Evolutionary conservation across 2,113 vertebrate species (phyloP), one percentile per base, ranked within the genome.

Genomic region (Corvus moneduloides): DNA sequence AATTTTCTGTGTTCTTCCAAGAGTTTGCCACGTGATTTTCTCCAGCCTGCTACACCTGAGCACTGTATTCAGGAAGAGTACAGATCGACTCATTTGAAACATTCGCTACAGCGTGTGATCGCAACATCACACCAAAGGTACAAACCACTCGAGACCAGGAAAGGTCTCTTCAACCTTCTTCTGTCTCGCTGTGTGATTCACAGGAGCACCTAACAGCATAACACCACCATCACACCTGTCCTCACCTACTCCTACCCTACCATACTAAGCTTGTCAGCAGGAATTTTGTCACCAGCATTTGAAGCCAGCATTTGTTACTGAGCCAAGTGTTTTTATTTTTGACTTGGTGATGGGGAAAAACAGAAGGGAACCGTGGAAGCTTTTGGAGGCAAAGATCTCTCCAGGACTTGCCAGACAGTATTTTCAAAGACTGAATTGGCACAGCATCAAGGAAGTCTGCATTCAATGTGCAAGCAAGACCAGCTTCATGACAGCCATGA

Each of bases 291-390:
- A 0, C 61, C 48, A 83, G 76, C 71, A 74, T 20, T 30, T 44
- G 39, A 84, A 94, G 69, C n/a, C 56, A 84, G n/a, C 28, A 33
- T 67, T 89, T 83, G 33, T 76, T 84, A 68, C 30, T 0, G 13
- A 94, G 75, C 32, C 91, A 91, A 82, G 27, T 48, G 44, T 35
- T 80, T 92, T 78, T 81, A 37, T 85, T 92, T 94, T 80, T 94
- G 0, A 75, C 32, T 87, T 55, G 16, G 33, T 44, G 61, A 86
- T n/a, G 9, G 51, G 26, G 20, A 66, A 94, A 92, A 97, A 27
- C 72, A 83, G 91, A 79, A 82, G 62, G 46, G n/a, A 93, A 69
- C 28, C 7, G 2, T n/a, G 48, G 62, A 87, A 91, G 52, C 33
- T 74, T 90, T 72, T 27, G 20, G 71, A 94, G 63, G 81, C 33